phyloP scores from a whole-genome alignment of 2,888 invertebrate species.

The Ophioninae sp. region DNA sequence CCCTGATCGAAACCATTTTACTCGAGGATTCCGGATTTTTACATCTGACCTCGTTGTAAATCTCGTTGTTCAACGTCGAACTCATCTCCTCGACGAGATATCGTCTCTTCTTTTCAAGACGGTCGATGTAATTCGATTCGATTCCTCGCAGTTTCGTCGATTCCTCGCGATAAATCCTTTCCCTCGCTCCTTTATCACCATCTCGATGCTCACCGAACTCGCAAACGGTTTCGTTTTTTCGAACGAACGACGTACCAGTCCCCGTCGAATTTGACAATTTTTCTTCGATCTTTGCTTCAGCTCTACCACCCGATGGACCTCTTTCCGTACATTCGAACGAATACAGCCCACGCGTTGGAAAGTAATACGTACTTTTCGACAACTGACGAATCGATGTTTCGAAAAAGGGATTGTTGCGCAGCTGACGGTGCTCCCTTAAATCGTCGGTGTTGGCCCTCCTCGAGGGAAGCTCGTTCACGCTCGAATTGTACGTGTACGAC shows the following conservation, averaged over 20 bases:
- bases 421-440: slow-evolving; percentile 82
- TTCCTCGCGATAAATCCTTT: slow-evolving; percentile 61
- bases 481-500: slow-evolving; percentile 80
- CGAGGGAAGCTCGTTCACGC: slow-evolving; percentile 75
- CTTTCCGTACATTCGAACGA: slow-evolving; percentile 67
- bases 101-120: slow-evolving; percentile 62
- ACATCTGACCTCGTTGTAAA: slow-evolving; percentile 68
- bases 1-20: slow-evolving; percentile 79
- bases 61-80: slow-evolving; percentile 54
- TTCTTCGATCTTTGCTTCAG: slow-evolving; percentile 31
- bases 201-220: slow-evolving; percentile 51
- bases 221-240: slow-evolving; percentile 40
- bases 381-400: slow-evolving; percentile 84
- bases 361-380: slow-evolving; percentile 83
- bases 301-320: neutral
- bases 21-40: slow-evolving; percentile 79
- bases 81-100: slow-evolving; percentile 62
- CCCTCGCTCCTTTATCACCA: slow-evolving; percentile 16
- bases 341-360: slow-evolving; percentile 84
- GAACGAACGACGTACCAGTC: neutral
- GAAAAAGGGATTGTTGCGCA: slow-evolving; percentile 84
- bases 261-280: slow-evolving; percentile 59
- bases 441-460: slow-evolving; percentile 69
- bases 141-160: slow-evolving; percentile 67
- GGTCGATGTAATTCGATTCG: slow-evolving; percentile 67